Percentiles rank a stretch among this genome's conserved stretches.
Evolutionary conservation across 2,113 vertebrate species (phyloP).

Genomic region (Setophaga kirtlandii): DNA sequence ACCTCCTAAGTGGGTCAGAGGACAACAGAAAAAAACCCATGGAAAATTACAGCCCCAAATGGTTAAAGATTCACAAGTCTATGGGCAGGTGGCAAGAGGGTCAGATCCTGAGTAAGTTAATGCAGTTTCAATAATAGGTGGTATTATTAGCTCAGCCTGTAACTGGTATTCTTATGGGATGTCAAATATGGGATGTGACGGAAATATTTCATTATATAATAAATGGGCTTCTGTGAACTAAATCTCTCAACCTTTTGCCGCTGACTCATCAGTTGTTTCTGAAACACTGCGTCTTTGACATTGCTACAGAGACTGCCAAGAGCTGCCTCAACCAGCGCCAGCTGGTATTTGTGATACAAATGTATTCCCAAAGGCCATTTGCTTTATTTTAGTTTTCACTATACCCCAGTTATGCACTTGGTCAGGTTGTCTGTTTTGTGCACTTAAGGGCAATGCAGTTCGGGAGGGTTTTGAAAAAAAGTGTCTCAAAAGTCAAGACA

Average conservation of each 20-base stretch:
- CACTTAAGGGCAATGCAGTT: background rate
- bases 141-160: slow-evolving; percentile 22
- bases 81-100: background rate
- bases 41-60: slow-evolving; percentile 9
- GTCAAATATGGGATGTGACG: background rate
- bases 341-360: slow-evolving; percentile 15
- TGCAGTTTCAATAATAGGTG: background rate
- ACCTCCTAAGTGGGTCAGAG: background rate
- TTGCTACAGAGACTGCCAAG: slow-evolving; percentile 22
- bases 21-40: background rate
- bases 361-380: background rate
- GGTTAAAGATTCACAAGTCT: slow-evolving; percentile 15
- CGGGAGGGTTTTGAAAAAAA: background rate
- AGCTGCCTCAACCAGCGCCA: background rate
- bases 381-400: slow-evolving; percentile 47
- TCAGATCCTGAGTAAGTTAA: background rate
- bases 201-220: slow-evolving; percentile 49
- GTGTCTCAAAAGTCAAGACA: slow-evolving; percentile 33
- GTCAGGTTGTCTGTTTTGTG: slow-evolving; percentile 1
- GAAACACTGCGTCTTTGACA: background rate
- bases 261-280: slow-evolving; percentile 50
- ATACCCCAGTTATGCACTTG: background rate
- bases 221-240: background rate
- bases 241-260: background rate
- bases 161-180: slow-evolving; percentile 2